phyloP scores from a whole-genome alignment of 2,888 invertebrate genomes.

The Caenorhabditis drosophilae region DNA sequence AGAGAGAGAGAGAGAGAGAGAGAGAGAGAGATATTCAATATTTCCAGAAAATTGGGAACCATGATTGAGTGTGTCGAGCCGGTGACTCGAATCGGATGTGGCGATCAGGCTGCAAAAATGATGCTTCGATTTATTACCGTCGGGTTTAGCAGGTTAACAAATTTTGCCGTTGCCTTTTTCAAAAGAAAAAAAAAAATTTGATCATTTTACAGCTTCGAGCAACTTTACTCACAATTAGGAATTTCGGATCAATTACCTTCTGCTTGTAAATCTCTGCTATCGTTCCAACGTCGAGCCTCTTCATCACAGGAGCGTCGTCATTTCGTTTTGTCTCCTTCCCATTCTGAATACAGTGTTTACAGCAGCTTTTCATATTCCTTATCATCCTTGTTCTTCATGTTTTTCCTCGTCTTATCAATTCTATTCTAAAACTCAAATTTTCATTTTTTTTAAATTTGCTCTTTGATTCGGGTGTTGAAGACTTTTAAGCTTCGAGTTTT shows the following conservation, averaged over 20 bases:
- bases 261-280: conserved; percentile 47
- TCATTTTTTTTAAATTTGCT: neutral
- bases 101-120: conserved; percentile 53
- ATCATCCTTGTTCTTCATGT: neutral
- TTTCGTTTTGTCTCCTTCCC: conserved; percentile 18
- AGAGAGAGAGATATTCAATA: neutral
- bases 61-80: conserved; percentile 59
- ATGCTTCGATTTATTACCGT: conserved; percentile 57
- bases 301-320: conserved; percentile 28
- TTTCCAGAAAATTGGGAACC: conserved; percentile 45
- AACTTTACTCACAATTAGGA: conserved; percentile 55
- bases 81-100: conserved; percentile 50
- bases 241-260: conserved; percentile 53
- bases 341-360: conserved; percentile 33
- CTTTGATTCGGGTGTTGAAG: too few relatives aligned
- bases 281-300: conserved; percentile 34
- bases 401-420: neutral
- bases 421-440: neutral
- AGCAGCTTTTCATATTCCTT: conserved; percentile 1
- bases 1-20: neutral
- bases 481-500: too few relatives aligned
- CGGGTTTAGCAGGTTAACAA: conserved; percentile 49
- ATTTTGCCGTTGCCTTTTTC: neutral
- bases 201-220: conserved; percentile 54
- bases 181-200: neutral